Percentiles rank a stretch among this genome's conserved stretches.
Conservation (phyloP, 2,113 vertebrate genomes). For the Leiothrix lutea region DNA sequence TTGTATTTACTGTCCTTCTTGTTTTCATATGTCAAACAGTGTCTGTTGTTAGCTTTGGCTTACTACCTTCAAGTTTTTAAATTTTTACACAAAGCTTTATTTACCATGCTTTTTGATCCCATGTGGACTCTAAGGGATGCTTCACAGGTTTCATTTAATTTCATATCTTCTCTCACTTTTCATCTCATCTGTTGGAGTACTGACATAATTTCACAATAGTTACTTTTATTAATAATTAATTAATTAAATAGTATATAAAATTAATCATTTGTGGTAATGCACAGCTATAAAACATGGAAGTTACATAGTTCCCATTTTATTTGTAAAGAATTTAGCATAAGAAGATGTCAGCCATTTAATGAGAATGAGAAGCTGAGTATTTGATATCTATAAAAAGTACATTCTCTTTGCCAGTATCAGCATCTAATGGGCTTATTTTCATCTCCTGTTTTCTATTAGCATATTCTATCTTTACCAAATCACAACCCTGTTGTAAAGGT, state of each 20-base stretch:
- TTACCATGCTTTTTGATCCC: background rate
- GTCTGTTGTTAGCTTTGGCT: background rate
- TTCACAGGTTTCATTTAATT: background rate
- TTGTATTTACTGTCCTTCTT: background rate
- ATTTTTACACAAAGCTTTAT: background rate
- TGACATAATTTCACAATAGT: background rate
- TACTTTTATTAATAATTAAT: background rate
- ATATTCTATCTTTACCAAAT: background rate
- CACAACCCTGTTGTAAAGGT: background rate
- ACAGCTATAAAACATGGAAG: background rate
- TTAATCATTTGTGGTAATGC: background rate
- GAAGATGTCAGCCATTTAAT: background rate
- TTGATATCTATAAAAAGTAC: background rate
- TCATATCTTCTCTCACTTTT: background rate
- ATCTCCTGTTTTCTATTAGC: background rate
- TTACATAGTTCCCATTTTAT: background rate
- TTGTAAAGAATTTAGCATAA: background rate
- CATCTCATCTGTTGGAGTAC: background rate
- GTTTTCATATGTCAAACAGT: background rate
- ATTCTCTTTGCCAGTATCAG: background rate
- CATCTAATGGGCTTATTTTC: background rate
- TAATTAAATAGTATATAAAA: background rate
- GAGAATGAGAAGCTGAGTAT: background rate
- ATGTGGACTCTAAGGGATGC: background rate
- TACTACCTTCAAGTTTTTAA: background rate